Conservation (phyloP, 2,888 invertebrate species). For the Apamea sordens region DNA sequence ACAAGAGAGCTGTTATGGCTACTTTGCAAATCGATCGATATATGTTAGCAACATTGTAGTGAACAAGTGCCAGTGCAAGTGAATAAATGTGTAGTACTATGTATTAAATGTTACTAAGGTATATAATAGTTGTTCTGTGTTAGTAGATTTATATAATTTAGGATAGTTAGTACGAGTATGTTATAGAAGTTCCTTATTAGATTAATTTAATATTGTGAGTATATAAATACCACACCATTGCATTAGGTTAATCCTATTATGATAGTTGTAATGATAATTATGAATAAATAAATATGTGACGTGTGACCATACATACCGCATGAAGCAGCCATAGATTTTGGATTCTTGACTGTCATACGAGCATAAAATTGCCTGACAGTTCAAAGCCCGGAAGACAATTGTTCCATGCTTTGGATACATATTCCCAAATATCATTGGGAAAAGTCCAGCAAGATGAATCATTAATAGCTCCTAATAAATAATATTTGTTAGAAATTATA, state of each 20-base stretch:
- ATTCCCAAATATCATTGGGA: not conserved
- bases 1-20: not conserved
- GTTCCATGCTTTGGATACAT: not conserved
- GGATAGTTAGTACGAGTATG: too few relatives aligned
- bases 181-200: too few relatives aligned
- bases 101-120: too few relatives aligned
- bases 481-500: not conserved
- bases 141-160: too few relatives aligned
- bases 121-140: too few relatives aligned
- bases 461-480: not conserved
- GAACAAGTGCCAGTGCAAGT: not conserved
- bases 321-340: not conserved
- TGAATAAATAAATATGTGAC: not conserved
- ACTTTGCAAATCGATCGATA: not conserved
- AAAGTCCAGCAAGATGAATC: conserved; percentile 21
- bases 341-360: not conserved
- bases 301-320: not conserved
- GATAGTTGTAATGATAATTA: too few relatives aligned
- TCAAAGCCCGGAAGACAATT: not conserved
- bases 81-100: too few relatives aligned
- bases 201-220: too few relatives aligned
- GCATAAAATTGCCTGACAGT: not conserved
- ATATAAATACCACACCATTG: too few relatives aligned
- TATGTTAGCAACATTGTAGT: not conserved
- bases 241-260: too few relatives aligned